phyloP scores from a whole-genome alignment of 2,797 vertebrate species.

The Rhynchonycteris naso region DNA sequence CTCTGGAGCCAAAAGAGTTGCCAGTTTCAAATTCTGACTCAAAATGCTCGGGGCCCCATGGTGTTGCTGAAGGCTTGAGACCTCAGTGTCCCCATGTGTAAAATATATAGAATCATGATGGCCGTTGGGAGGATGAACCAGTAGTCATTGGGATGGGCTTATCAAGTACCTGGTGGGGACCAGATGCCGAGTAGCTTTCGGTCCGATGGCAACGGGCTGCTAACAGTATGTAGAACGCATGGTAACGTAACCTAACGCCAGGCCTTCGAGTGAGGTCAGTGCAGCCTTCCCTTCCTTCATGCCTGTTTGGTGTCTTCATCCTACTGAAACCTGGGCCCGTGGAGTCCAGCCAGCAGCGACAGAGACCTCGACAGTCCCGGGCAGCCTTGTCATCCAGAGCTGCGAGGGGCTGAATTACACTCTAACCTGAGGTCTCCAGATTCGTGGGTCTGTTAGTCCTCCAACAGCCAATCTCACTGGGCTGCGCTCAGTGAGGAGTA shows the following conservation, averaged over 20 bases:
- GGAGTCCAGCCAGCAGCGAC: neutral
- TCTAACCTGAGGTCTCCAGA: neutral
- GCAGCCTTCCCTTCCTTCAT: neutral
- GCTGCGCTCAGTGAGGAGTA: neutral
- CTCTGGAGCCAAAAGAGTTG: neutral
- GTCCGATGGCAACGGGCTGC: neutral
- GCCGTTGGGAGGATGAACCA: neutral
- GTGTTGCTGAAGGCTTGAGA: neutral
- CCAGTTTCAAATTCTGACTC: neutral
- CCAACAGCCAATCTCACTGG: neutral
- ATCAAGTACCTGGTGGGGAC: neutral
- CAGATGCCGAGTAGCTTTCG: neutral
- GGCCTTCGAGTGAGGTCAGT: accelerated
- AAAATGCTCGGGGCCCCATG: no score
- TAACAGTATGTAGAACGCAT: accelerated
- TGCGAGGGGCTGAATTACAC: no score
- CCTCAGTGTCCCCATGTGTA: neutral
- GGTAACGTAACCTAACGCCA: neutral
- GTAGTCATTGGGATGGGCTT: accelerated
- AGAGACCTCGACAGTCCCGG: accelerated
- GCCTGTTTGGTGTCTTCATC: neutral
- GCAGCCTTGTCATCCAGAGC: neutral
- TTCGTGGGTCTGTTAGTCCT: no score
- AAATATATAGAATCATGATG: neutral
- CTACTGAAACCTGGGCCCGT: neutral